phyloP scores from a whole-genome alignment of 2,113 vertebrate species.

The Bubo scandiacus region DNA sequence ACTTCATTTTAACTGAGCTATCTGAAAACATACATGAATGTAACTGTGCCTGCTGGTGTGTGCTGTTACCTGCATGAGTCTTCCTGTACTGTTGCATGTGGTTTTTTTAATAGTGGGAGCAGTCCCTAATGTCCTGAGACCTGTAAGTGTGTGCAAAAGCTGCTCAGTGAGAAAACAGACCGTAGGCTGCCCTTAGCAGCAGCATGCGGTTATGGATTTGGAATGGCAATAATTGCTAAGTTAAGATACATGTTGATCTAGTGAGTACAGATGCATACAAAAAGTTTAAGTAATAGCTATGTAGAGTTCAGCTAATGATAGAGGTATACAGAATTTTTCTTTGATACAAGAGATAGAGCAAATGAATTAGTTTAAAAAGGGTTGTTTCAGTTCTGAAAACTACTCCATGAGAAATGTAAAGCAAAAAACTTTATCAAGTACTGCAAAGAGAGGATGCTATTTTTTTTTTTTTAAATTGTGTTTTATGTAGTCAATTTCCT shows the following conservation, averaged over 20 bases:
- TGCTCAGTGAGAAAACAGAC: neutral
- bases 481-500: neutral
- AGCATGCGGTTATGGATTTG: fast-evolving
- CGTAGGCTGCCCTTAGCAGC: neutral
- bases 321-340: neutral
- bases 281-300: neutral
- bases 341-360: neutral
- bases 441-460: neutral
- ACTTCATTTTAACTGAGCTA: neutral
- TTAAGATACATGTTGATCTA: neutral
- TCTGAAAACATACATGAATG: neutral
- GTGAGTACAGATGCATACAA: neutral
- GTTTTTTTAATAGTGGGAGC: neutral
- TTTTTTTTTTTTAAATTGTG: neutral
- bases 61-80: neutral
- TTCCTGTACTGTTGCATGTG: neutral
- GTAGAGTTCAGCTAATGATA: neutral
- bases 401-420: neutral
- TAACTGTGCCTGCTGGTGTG: neutral
- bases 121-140: no score
- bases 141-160: neutral
- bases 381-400: neutral
- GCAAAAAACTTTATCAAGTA: neutral
- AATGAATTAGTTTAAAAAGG: neutral
- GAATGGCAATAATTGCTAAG: neutral